Conservation (phyloP, 1,140 invertebrate species). For the Drosophila trapezifrons region DNA sequence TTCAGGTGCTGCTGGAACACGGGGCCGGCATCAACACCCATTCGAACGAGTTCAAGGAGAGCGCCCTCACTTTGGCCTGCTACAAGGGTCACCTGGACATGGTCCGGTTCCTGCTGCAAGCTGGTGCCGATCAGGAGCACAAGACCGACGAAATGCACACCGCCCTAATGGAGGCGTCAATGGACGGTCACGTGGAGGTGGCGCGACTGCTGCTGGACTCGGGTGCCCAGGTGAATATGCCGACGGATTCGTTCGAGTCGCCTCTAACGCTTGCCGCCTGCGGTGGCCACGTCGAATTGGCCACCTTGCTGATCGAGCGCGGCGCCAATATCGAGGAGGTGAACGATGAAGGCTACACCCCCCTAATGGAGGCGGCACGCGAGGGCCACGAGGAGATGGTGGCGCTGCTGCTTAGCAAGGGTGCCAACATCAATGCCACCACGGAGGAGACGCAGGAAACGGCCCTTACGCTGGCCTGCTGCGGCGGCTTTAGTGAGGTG, state of each 20-base stretch:
- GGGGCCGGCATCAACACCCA: slow-evolving; percentile 99
- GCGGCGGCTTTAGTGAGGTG: slow-evolving; percentile 98
- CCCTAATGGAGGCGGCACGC: slow-evolving; percentile 98
- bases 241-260: slow-evolving; percentile 99
- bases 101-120: slow-evolving; percentile 97
- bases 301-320: slow-evolving; percentile 96
- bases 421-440: slow-evolving; percentile 98
- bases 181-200: slow-evolving; percentile 99
- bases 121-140: slow-evolving; percentile 98
- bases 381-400: slow-evolving; percentile 99
- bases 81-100: slow-evolving; percentile 99
- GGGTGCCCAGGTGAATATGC: slow-evolving; percentile 99
- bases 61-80: slow-evolving; percentile 97
- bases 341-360: slow-evolving; percentile 99
- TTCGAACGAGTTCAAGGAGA: slow-evolving; percentile 99
- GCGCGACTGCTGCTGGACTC: slow-evolving; percentile 96
- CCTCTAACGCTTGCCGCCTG: slow-evolving; percentile 98
- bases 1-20: slow-evolving; percentile 89
- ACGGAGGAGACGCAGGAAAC: slow-evolving; percentile 99
- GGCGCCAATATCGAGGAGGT: slow-evolving; percentile 99
- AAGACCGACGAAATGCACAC: slow-evolving; percentile 99
- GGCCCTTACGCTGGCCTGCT: slow-evolving; percentile 97
- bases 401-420: slow-evolving; percentile 95
- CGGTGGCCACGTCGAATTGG: slow-evolving; percentile 98
- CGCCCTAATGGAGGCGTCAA: slow-evolving; percentile 99